phyloP scores from a whole-genome alignment of 2,113 vertebrate species.

The Tenebrosternarchus preto region DNA sequence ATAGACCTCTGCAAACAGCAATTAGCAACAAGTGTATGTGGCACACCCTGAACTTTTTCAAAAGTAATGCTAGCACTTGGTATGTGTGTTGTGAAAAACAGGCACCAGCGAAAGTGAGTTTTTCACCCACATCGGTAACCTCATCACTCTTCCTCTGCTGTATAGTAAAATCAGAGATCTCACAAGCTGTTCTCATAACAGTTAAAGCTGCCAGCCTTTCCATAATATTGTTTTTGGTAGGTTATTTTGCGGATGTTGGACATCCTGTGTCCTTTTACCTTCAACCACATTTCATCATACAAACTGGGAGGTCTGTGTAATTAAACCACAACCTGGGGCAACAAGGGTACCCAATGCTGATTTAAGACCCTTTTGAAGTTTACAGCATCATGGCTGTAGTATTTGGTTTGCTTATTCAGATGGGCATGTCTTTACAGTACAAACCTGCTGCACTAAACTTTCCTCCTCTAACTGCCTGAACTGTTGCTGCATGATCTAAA shows the following conservation, averaged over 20 bases:
- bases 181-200: conserved; percentile 30
- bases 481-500: conserved; percentile 40
- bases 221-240: conserved; percentile 47
- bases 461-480: conserved; percentile 19
- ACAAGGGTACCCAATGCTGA: conserved; percentile 12
- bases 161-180: conserved; percentile 9
- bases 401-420: conserved; percentile 44
- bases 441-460: conserved; percentile 28
- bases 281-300: conserved; percentile 52
- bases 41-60: conserved; percentile 31
- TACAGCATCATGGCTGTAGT: conserved; percentile 35
- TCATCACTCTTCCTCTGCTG: conserved; percentile 11
- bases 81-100: conserved; percentile 16
- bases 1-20: conserved; percentile 43
- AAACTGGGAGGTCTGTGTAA: conserved; percentile 53
- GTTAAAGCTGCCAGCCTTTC: conserved; percentile 24
- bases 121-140: background rate
- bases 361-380: conserved; percentile 40
- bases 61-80: conserved; percentile 22
- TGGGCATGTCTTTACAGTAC: conserved; percentile 41
- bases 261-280: conserved; percentile 38
- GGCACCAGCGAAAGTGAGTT: conserved; percentile 6
- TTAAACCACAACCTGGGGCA: conserved; percentile 43
- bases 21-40: conserved; percentile 47
- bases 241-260: conserved; percentile 38